phyloP scores from a whole-genome alignment of 2,888 invertebrate genomes.

The Cantharis flavilabris region DNA sequence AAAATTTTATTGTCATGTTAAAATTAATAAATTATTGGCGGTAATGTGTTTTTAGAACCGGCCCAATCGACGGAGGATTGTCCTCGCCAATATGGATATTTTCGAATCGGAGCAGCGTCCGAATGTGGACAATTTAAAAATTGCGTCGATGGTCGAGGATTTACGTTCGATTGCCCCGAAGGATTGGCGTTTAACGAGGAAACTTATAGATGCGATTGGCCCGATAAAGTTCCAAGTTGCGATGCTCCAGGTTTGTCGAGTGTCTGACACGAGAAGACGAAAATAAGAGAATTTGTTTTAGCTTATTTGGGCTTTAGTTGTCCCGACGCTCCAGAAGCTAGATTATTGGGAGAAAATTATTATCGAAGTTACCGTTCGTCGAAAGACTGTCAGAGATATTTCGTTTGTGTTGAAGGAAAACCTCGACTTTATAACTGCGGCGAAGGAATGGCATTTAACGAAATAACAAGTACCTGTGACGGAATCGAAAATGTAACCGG shows the following conservation, averaged over 20 bases:
- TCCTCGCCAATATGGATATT: constrained; percentile 84
- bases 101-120: constrained; percentile 66
- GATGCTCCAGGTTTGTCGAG: constrained; percentile 72
- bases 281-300: constrained; percentile 49
- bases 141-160: constrained; percentile 78
- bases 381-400: constrained; percentile 76
- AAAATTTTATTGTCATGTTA: not conserved
- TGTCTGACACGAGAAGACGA: not conserved
- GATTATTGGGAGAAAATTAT: constrained; percentile 53
- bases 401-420: constrained; percentile 73
- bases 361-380: constrained; percentile 63
- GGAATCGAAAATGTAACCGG: constrained; percentile 77
- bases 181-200: constrained; percentile 72
- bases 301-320: constrained; percentile 81
- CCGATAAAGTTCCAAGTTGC: constrained; percentile 80
- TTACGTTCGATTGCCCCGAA: constrained; percentile 77
- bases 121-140: constrained; percentile 82
- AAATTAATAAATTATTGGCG: not conserved
- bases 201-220: constrained; percentile 84
- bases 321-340: constrained; percentile 61
- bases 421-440: constrained; percentile 80
- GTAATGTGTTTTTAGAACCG: constrained; percentile 59
- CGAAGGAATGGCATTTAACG: constrained; percentile 77
- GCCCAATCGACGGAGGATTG: constrained; percentile 76
- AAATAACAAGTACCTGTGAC: constrained; percentile 72